Conservation (phyloP, 2,888 invertebrate genomes). For the Mechanitis messenoides region DNA sequence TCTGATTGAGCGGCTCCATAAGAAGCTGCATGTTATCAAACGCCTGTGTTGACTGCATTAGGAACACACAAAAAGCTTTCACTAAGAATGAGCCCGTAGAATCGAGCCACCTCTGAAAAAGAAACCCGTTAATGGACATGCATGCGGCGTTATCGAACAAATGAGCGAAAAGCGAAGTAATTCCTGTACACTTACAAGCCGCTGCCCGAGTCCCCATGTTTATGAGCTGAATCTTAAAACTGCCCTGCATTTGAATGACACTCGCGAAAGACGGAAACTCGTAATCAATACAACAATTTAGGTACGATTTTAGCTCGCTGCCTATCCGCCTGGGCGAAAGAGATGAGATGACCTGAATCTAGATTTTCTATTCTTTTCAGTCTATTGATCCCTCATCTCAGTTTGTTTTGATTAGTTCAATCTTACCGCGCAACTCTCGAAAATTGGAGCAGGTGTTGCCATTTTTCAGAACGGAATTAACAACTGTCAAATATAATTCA, state of each 20-base stretch:
- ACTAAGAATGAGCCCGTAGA: conserved; percentile 60
- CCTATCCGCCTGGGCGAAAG: conserved; percentile 52
- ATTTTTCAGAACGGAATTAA: conserved; percentile 1
- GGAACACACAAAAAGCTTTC: conserved; percentile 66
- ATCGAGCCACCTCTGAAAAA: conserved; percentile 67
- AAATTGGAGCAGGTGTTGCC: conserved; percentile 1
- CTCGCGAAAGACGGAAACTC: conserved; percentile 42
- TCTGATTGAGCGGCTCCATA: conserved; percentile 64
- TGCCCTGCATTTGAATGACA: conserved; percentile 78
- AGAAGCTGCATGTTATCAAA: conserved; percentile 57
- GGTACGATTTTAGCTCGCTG: conserved; percentile 32
- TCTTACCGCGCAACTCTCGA: conserved; percentile 29
- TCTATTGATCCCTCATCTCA: conserved; percentile 51
- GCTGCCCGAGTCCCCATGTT: conserved; percentile 96
- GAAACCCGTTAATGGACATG: conserved; percentile 67
- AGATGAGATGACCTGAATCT: conserved; percentile 67
- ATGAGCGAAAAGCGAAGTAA: conserved; percentile 35
- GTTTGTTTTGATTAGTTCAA: conserved; percentile 33
- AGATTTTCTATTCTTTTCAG: conserved; percentile 64
- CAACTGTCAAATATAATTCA: not conserved
- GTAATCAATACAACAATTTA: conserved; percentile 59
- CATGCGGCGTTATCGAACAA: conserved; percentile 43
- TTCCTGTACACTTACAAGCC: conserved; percentile 83
- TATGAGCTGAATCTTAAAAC: conserved; percentile 82
- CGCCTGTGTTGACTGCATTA: conserved; percentile 61